A percentile compares a stretch with the other conserved stretches of the same genome.
Conservation (phyloP, 2,888 invertebrate species). For the Plutella xylostella region DNA sequence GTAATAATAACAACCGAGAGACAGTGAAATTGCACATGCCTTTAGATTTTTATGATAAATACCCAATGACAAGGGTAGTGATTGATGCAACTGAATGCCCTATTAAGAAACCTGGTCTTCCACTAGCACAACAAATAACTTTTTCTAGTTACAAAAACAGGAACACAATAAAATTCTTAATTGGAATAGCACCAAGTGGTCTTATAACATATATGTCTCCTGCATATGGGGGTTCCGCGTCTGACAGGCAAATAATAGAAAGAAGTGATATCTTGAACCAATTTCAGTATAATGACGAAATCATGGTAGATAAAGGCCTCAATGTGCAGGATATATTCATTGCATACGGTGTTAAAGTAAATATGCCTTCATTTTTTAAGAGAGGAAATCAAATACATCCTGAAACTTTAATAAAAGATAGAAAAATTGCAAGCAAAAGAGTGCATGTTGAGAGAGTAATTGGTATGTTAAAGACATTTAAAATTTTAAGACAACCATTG, state of each 20-base stretch:
- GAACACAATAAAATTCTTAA: background rate
- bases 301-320: background rate
- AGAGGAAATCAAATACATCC: background rate
- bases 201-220: background rate
- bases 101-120: background rate
- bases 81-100: background rate
- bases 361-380: conserved; percentile 2
- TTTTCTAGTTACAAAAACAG: conserved; percentile 1
- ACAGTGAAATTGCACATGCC: no score
- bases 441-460: background rate
- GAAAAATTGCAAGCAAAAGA: background rate
- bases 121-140: background rate
- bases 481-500: background rate
- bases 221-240: background rate
- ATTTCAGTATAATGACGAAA: background rate
- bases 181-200: background rate
- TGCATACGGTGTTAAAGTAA: background rate
- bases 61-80: no score
- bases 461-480: background rate
- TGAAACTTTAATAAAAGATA: background rate
- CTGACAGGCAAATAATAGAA: conserved; percentile 1
- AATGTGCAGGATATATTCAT: conserved; percentile 2
- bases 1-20: no score
- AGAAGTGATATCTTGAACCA: background rate
- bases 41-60: no score